These are phyloP conservation scores for Drosophila persimilis DNA, from an alignment of 1,140 invertebrate genomes.

Conservation along the genomic window DNA sequence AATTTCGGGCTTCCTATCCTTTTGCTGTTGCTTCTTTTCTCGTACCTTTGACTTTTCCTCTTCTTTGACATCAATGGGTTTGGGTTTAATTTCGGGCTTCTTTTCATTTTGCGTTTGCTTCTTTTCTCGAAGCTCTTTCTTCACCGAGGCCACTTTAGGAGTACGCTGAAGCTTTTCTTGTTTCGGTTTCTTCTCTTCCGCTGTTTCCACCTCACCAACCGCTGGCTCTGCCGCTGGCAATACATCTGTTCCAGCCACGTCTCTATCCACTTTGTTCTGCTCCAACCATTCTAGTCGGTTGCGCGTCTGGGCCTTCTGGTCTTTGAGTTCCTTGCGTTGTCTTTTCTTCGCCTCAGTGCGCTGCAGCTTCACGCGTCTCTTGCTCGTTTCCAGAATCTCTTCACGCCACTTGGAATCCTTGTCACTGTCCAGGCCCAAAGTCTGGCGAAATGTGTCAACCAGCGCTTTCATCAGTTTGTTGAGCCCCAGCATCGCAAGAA, in stretches of 20 bases:
- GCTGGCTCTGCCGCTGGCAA: neutral
- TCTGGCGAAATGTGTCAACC: constrained; percentile 43
- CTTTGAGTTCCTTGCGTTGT: constrained; percentile 64
- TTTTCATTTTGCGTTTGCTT: neutral
- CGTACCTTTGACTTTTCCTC: neutral
- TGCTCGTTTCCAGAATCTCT: constrained; percentile 68
- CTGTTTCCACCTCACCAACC: neutral
- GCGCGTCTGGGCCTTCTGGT: constrained; percentile 53
- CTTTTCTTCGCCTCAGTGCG: constrained; percentile 59
- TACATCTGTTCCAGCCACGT: neutral
- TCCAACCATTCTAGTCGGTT: constrained; percentile 72
- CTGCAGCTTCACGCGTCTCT: constrained; percentile 54
- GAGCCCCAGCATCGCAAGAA: constrained; percentile 61
- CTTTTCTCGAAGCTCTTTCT: neutral
- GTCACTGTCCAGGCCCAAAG: constrained; percentile 42
- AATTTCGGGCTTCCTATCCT: neutral
- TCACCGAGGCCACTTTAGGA: neutral
- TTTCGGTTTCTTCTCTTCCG: neutral
- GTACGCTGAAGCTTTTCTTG: constrained; percentile 1
- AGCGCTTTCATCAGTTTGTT: constrained; percentile 69
- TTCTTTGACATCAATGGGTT: neutral
- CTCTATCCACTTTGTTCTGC: constrained; percentile 38
- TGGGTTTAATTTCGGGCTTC: neutral
- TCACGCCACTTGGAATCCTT: constrained; percentile 60
- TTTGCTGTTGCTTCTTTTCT: neutral